A percentile compares a stretch with the other conserved stretches of the same genome.
These are phyloP conservation scores for Andrena praecox DNA, from an alignment of 2,888 invertebrate species.

Conservation along the genomic window DNA sequence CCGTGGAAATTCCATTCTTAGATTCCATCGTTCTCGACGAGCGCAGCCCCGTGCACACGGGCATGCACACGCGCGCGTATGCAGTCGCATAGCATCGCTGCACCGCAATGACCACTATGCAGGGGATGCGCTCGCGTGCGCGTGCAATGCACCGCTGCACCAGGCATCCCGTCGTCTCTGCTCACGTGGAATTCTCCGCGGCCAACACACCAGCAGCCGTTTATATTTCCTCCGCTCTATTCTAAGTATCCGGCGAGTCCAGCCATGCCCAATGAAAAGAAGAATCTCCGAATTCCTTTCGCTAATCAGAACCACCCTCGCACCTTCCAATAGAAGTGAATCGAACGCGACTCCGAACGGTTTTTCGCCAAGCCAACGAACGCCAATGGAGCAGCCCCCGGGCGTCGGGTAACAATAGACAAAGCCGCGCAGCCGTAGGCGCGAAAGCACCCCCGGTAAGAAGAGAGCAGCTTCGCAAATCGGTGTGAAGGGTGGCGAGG, in stretches of 20 bases:
- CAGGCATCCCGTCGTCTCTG: conserved; percentile 41
- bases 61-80: conserved; percentile 29
- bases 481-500: background rate
- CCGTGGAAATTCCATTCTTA: conserved; percentile 60
- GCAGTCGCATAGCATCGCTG: conserved; percentile 69
- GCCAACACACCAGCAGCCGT: conserved; percentile 30
- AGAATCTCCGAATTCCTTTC: too few species aligned
- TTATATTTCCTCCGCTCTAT: background rate
- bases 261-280: too few species aligned
- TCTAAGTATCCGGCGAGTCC: too few species aligned
- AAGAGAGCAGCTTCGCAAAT: background rate
- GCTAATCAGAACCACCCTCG: too few species aligned
- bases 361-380: background rate
- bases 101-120: conserved; percentile 78
- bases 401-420: background rate
- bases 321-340: background rate
- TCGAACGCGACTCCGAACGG: background rate
- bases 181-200: conserved; percentile 50
- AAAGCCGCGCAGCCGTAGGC: background rate
- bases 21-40: conserved; percentile 38
- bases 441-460: background rate
- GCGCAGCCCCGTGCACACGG: background rate
- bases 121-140: conserved; percentile 60
- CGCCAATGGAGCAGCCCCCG: background rate
- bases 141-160: conserved; percentile 65